Percentiles rank a stretch among this genome's conserved stretches.
These are phyloP conservation scores for Poeciliopsis prolifica DNA, from an alignment of 2,113 vertebrate genomes.

Conservation along the genomic window DNA sequence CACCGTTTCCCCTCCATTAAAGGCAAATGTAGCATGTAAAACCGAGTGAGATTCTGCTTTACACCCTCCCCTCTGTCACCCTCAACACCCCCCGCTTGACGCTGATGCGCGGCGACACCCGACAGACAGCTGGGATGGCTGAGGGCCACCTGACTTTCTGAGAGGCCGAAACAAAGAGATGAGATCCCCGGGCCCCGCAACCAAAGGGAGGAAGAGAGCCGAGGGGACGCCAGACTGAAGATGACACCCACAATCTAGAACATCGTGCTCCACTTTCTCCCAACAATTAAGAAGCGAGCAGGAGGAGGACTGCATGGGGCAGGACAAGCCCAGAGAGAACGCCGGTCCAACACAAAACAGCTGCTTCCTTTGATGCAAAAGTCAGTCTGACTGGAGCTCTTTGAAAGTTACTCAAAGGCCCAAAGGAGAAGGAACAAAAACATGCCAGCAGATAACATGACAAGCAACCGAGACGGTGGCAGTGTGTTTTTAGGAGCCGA, in stretches of 20 bases:
- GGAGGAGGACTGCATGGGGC: slow-evolving; percentile 49
- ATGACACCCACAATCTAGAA: slow-evolving; percentile 63
- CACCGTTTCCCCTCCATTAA: slow-evolving; percentile 65
- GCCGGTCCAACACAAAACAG: slow-evolving; percentile 15
- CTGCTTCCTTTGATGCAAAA: slow-evolving; percentile 41
- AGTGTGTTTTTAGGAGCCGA: slow-evolving; percentile 25
- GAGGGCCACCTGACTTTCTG: slow-evolving; percentile 71
- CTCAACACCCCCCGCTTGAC: slow-evolving; percentile 33
- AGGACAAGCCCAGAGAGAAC: slow-evolving; percentile 45
- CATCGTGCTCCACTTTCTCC: slow-evolving; percentile 45
- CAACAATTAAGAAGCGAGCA: slow-evolving; percentile 57
- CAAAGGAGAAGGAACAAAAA: slow-evolving; percentile 29
- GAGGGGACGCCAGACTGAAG: slow-evolving; percentile 55
- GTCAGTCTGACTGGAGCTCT: slow-evolving; percentile 43
- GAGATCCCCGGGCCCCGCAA: slow-evolving; percentile 50
- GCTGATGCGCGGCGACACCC: slow-evolving; percentile 70
- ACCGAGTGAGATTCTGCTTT: slow-evolving; percentile 60
- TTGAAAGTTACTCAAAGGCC: slow-evolving; percentile 45
- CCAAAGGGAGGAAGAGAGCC: slow-evolving; percentile 48
- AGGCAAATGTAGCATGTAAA: slow-evolving; percentile 77
- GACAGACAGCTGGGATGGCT: slow-evolving; percentile 80
- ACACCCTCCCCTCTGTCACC: slow-evolving; percentile 17
- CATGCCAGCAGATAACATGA: slow-evolving; percentile 15
- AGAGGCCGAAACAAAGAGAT: slow-evolving; percentile 53
- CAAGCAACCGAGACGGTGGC: slow-evolving; percentile 5